phyloP scores from a whole-genome alignment of 2,797 vertebrate species.

The Calcarius lapponicus region DNA sequence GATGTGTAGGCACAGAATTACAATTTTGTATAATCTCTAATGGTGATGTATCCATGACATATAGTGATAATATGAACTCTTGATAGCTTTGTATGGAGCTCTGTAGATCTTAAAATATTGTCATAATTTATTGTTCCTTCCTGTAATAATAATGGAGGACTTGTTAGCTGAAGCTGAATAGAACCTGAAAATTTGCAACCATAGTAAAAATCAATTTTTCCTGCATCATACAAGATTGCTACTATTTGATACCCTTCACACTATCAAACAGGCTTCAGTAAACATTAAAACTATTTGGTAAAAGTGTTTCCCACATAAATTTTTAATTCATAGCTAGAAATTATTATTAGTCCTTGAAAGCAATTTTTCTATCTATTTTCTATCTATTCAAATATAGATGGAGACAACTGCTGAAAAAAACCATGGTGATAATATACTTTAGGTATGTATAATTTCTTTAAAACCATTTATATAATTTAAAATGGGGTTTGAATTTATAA shows the following conservation, averaged over 20 bases:
- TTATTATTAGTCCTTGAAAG: background rate
- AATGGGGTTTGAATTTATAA: background rate
- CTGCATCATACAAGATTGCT: background rate
- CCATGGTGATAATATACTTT: background rate
- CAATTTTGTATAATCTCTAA: background rate
- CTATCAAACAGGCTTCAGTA: background rate
- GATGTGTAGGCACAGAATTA: background rate
- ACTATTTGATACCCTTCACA: background rate
- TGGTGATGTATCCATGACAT: background rate
- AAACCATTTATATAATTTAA: background rate
- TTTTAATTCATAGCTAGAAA: background rate
- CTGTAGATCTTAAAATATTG: background rate
- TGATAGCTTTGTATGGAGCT: background rate
- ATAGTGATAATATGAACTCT: background rate
- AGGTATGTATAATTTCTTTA: background rate
- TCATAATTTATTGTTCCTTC: background rate
- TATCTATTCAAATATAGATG: background rate
- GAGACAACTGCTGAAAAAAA: background rate
- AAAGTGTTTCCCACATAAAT: background rate
- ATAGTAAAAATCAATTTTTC: background rate
- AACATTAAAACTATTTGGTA: background rate
- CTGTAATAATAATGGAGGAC: background rate
- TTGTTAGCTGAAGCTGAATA: background rate
- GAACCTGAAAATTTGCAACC: background rate
- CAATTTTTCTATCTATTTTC: background rate